A percentile compares a stretch with the other conserved stretches of the same genome.
Conservation (phyloP, 2,888 invertebrate species). For the Campaea margaritaria region DNA sequence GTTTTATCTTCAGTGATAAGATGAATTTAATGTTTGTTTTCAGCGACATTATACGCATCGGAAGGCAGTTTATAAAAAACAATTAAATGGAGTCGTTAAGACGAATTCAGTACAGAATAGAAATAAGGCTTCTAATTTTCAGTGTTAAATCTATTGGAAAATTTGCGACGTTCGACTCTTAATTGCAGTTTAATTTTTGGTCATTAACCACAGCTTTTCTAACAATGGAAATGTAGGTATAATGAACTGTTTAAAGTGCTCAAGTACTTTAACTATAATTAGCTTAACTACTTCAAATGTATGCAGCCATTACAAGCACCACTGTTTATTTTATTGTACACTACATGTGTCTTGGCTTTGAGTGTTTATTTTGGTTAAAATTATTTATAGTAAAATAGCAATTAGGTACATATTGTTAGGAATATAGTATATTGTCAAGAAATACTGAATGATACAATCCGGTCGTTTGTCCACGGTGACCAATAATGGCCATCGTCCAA, state of each 20-base stretch:
- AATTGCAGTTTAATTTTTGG: conserved; percentile 10
- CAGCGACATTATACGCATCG: not conserved
- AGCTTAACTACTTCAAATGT: not conserved
- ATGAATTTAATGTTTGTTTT: not conserved
- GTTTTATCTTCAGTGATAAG: no score
- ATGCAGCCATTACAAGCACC: not conserved
- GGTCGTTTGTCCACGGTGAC: no score
- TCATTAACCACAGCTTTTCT: conserved; percentile 10
- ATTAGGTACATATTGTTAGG: no score
- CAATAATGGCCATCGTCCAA: no score
- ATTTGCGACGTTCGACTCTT: conserved; percentile 6
- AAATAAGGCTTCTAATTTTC: conserved; percentile 7
- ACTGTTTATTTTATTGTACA: no score
- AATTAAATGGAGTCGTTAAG: not conserved
- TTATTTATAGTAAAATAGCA: no score
- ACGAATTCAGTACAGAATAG: not conserved
- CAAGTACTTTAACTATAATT: not conserved
- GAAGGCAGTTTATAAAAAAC: conserved; percentile 1
- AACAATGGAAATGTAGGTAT: not conserved
- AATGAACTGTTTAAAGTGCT: conserved; percentile 3
- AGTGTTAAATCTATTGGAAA: conserved; percentile 20
- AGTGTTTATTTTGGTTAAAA: no score
- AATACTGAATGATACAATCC: no score
- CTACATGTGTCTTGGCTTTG: no score
- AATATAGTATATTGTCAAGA: no score